Conservation (phyloP, 2,797 vertebrate genomes). For the Petrocephalus schoutedeni region DNA sequence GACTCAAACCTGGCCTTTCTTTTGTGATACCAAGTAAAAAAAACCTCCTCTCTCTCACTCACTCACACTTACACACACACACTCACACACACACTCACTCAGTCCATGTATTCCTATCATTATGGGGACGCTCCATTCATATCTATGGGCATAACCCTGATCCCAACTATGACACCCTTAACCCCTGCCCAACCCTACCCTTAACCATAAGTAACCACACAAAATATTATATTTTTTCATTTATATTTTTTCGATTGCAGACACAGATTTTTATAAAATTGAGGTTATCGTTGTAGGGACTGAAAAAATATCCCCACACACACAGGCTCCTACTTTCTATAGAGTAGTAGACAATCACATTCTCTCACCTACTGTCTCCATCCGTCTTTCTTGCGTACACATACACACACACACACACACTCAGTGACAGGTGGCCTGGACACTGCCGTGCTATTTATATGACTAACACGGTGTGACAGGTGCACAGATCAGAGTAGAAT, state of each 20-base stretch:
- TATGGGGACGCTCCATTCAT: too few relatives aligned
- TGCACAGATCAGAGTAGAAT: constrained; percentile 56
- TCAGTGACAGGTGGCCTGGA: constrained; percentile 51
- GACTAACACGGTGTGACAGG: constrained; percentile 63
- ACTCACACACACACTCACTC: not conserved
- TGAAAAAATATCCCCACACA: not conserved
- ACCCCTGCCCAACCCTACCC: too few relatives aligned
- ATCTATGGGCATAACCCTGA: too few relatives aligned
- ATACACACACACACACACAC: constrained; percentile 19
- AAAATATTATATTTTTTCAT: not conserved
- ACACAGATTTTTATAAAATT: not conserved
- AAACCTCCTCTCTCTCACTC: not conserved
- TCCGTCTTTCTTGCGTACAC: constrained; percentile 18
- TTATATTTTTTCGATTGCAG: not conserved
- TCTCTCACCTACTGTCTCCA: not conserved
- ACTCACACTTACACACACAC: not conserved
- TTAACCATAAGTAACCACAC: not conserved
- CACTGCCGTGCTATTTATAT: constrained; percentile 53
- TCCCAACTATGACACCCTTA: too few relatives aligned
- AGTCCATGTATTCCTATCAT: not conserved
- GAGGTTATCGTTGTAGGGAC: not conserved
- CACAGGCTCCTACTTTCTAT: constrained; percentile 18
- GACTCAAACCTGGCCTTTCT: not conserved
- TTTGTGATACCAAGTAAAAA: not conserved
- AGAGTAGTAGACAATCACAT: constrained; percentile 23